phyloP scores from a whole-genome alignment of 2,113 vertebrate species.

The Aramus guarauna region DNA sequence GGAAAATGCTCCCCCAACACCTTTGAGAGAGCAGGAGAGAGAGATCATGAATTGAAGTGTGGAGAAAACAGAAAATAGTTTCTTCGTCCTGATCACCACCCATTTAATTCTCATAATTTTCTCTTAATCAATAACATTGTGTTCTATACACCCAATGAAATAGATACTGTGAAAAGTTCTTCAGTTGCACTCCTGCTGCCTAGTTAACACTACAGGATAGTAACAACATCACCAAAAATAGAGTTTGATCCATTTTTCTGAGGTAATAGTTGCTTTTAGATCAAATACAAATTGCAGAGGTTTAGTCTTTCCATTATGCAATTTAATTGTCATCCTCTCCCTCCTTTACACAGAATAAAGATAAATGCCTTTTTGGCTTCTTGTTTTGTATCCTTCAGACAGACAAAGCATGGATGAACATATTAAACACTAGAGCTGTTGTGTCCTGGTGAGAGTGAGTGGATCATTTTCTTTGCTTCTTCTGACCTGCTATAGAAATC shows the following conservation, averaged over 20 bases:
- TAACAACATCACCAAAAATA: background rate
- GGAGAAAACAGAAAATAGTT: background rate
- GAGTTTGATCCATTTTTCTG: background rate
- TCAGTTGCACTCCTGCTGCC: background rate
- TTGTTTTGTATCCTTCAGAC: background rate
- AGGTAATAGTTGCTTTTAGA: background rate
- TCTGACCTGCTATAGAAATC: constrained; percentile 60
- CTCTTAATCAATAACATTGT: background rate
- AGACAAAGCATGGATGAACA: constrained; percentile 41
- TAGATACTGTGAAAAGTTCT: background rate
- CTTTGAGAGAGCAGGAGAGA: background rate
- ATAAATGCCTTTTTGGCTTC: constrained; percentile 31
- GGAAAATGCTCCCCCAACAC: background rate
- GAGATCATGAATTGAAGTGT: background rate
- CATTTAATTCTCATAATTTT: background rate
- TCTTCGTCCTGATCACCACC: background rate
- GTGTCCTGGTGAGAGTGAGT: constrained; percentile 11
- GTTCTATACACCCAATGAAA: background rate
- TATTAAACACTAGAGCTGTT: constrained; percentile 2
- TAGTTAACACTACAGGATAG: background rate
- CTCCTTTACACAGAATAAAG: background rate
- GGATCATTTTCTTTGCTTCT: constrained; percentile 53
- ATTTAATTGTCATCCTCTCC: constrained; percentile 17
- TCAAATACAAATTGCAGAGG: constrained; percentile 6
- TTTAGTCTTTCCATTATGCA: background rate